Percentiles rank a stretch among this genome's conserved stretches.
These are phyloP conservation scores for Phycodurus eques DNA, from an alignment of 2,113 vertebrate species.

Conservation along the genomic window DNA sequence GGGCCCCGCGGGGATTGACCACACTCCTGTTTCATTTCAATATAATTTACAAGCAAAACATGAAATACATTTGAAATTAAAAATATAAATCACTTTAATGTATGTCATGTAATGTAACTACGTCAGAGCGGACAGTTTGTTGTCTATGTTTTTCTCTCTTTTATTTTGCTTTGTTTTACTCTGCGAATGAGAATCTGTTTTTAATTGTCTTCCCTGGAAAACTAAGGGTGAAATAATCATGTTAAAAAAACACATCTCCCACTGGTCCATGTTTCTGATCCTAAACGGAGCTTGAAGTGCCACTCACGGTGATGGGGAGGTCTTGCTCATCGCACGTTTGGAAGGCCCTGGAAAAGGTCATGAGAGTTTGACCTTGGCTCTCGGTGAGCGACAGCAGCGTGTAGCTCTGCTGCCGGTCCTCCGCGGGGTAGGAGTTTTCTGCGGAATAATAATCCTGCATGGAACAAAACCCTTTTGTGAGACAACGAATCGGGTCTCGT, in stretches of 20 bases:
- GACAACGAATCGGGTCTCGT: not conserved
- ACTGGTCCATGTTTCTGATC: not conserved
- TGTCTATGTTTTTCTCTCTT: no score
- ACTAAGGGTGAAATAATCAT: not conserved
- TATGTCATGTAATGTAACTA: no score
- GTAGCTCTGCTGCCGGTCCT: constrained; percentile 75
- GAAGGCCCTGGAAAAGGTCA: constrained; percentile 68
- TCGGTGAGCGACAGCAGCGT: constrained; percentile 69
- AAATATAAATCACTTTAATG: no score
- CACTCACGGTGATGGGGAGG: constrained; percentile 71
- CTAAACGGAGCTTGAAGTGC: not conserved
- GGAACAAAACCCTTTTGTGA: not conserved
- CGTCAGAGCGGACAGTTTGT: no score
- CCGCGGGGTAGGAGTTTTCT: constrained; percentile 55
- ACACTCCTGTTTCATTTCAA: no score
- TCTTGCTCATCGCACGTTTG: constrained; percentile 72
- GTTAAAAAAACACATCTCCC: not conserved
- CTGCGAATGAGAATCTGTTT: not conserved
- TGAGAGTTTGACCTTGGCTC: constrained; percentile 62
- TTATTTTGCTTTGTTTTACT: not conserved
- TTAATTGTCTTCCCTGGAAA: not conserved
- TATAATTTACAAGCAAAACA: no score
- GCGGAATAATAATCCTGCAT: constrained; percentile 69
- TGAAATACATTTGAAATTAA: no score
- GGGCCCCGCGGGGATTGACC: no score